Percentiles rank a stretch among this genome's conserved stretches.
These are phyloP conservation scores for Malthinus flaveolus DNA, from an alignment of 2,888 invertebrate species.

Conservation along the genomic window DNA sequence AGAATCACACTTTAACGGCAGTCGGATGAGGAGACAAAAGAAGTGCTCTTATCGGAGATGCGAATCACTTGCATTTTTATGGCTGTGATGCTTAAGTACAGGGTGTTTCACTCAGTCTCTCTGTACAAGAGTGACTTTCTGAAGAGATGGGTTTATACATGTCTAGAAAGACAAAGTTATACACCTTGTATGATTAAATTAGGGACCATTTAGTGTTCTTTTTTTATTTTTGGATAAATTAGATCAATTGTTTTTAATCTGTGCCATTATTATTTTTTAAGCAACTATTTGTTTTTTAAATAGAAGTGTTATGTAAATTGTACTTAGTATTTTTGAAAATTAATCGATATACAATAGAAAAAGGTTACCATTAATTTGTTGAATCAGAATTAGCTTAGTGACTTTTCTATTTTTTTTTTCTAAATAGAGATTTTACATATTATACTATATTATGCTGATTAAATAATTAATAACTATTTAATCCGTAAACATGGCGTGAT, in stretches of 20 bases:
- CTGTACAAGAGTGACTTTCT: constrained; percentile 6
- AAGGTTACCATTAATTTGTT: constrained; percentile 20
- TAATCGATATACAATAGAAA: constrained; percentile 3
- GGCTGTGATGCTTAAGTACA: constrained; percentile 53
- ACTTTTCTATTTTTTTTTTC: constrained; percentile 1
- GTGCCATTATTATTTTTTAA: constrained; percentile 33
- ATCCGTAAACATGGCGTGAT: no score
- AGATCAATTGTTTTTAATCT: constrained; percentile 26
- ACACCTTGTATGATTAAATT: constrained; percentile 24
- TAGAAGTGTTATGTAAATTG: constrained; percentile 16
- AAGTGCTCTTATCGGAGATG: constrained; percentile 33
- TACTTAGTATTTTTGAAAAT: constrained; percentile 15
- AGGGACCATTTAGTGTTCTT: constrained; percentile 49
- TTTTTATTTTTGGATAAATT: constrained; percentile 30
- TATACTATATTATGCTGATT: no score
- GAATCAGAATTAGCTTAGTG: constrained; percentile 20
- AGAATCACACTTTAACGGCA: constrained; percentile 62
- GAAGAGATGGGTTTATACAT: no score
- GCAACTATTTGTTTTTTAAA: constrained; percentile 28
- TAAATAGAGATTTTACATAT: no score
- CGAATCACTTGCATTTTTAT: constrained; percentile 47
- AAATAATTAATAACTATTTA: no score
- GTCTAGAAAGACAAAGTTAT: no score
- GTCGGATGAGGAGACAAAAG: constrained; percentile 49
- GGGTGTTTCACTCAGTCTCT: no score